Evolutionary conservation across 2,797 vertebrate genomes (phyloP), one percentile per base, ranked within the genome.

Genomic region (Saxicola maurus): DNA sequence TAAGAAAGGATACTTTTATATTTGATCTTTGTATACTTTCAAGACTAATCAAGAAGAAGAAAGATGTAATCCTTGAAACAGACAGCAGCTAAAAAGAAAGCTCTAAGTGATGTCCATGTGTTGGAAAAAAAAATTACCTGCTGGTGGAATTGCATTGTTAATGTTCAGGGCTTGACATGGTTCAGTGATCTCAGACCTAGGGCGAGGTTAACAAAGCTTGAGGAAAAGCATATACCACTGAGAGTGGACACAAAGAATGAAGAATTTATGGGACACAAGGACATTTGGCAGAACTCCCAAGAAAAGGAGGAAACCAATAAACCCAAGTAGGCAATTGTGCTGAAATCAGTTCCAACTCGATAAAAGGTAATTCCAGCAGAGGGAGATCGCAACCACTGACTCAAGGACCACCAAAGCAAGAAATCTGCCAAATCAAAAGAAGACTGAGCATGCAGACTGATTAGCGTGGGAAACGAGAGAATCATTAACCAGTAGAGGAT

Each of bases 321-420:
- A 51, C 2, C 5, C 10, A 45, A 38, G 13, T 67, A 38, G 16
- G 24, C 24, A 60, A 60, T 33, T 45, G 38, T 52, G 46, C 61
- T 52, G 46, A 45, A 75, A 45, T 52, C 28, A 59, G 31, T 45
- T 59, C 61, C 38, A 59, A 17, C 24, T 52, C 3, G 1, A 38
- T 45, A 25, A 67, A 75, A 66, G 10, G 53, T 38, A 74, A 52
- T 45, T 67, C 46, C 45, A 60, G 71, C 53, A 67, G 28, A 83
- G 28, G 53, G 38, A 75, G 31, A 67, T 20, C 1, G 1, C 31
- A 65, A 59, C 52, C 38, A 74, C 31, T 0, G 1, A 24, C 16
- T 59, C 23, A 28, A 43, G 31, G 52, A 51, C 52, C 61, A 38
- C 53, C 0, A 0, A 38, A 24, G 31, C 46, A 59, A 66, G 31